Conservation (phyloP, 2,797 vertebrate species). For the Buceros bicornis region DNA sequence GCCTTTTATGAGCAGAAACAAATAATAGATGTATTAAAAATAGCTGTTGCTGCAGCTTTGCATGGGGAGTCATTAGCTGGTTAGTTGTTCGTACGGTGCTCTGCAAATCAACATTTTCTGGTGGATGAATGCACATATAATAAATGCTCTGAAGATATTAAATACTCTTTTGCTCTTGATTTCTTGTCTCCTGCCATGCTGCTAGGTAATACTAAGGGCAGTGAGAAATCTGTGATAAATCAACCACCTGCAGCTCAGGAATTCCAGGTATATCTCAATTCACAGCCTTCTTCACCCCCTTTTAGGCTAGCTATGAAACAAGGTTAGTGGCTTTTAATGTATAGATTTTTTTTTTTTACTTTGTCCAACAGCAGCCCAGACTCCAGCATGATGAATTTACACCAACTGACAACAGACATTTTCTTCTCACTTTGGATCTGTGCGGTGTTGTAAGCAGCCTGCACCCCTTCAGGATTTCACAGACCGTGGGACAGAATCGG, state of each 20-base stretch:
- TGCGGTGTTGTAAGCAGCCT: neutral
- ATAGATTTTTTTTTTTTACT: neutral
- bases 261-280: neutral
- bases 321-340: neutral
- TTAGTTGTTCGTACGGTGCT: neutral
- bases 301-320: neutral
- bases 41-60: conserved; percentile 17
- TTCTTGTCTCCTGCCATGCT: neutral
- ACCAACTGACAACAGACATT: neutral
- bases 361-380: neutral
- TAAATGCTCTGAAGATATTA: neutral
- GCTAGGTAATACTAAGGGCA: neutral
- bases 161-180: conserved; percentile 26
- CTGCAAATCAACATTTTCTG: conserved; percentile 4
- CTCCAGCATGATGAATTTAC: neutral
- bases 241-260: neutral
- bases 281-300: neutral
- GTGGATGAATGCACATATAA: neutral
- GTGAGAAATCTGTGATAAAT: neutral
- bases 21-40: conserved; percentile 54
- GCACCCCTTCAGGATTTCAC: neutral
- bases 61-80: conserved; percentile 20
- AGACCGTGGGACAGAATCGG: neutral
- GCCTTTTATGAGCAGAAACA: conserved; percentile 38
- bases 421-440: neutral